Conservation (phyloP, 2,797 vertebrate species). For the Chiloscyllium punctatum region DNA sequence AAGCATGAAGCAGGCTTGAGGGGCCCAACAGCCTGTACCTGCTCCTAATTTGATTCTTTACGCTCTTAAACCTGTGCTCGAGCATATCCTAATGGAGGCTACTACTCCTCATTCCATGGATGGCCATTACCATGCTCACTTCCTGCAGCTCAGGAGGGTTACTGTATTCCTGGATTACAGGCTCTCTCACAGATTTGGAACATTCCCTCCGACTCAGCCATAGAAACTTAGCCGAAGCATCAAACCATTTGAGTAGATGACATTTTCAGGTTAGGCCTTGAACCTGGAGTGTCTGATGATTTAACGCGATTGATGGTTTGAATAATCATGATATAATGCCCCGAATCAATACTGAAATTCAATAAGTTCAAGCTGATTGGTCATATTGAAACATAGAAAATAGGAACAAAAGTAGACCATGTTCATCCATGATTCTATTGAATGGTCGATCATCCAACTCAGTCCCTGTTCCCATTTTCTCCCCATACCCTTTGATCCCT, state of each 20-base stretch:
- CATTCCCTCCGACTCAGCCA: neutral
- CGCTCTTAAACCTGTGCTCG: no score
- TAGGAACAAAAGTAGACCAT: no score
- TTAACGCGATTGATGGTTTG: neutral
- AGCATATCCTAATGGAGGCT: neutral
- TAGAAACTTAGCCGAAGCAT: neutral
- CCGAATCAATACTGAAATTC: neutral
- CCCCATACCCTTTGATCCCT: no score
- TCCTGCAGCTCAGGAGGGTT: neutral
- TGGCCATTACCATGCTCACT: neutral
- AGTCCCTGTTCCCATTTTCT: no score
- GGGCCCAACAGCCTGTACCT: no score
- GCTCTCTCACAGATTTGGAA: neutral
- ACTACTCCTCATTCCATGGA: neutral
- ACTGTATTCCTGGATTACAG: neutral
- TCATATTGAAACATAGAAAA: neutral
- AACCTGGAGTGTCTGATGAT: neutral
- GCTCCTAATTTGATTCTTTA: no score
- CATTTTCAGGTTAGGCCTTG: neutral
- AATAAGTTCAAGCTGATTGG: neutral
- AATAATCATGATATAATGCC: neutral
- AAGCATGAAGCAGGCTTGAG: no score
- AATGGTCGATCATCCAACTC: no score
- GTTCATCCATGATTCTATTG: no score
- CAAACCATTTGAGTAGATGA: neutral